Base-by-base conservation (phyloP, 2,113 vertebrate species). In the Lophochroa leadbeateri region DNA sequence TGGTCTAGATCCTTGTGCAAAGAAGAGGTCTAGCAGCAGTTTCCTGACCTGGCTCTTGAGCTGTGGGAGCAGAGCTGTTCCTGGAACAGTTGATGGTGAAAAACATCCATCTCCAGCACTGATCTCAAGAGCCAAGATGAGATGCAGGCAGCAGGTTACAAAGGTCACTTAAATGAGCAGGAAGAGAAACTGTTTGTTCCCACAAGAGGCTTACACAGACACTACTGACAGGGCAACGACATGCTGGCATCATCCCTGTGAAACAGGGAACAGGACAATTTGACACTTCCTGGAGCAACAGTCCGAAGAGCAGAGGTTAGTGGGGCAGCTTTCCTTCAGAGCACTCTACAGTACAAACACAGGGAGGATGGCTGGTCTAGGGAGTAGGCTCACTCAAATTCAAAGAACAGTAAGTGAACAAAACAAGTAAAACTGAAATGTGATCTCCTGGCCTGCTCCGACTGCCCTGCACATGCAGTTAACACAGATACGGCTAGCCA, bases 321-420 rank as follows among this genome's bases (percentile, higher is more conserved):
- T 27, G 33, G 43, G 24, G 57, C 75, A 74, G 58, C 35, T 43
- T 63, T 77, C n/a, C 82, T 86, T 63, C 72, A 31, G 80, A 60
- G 52, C 63, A 43, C 58, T 79, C 70, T 49, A 58, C 76, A 86
- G 63, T 47, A 29, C 63, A 29, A 0, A 4, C 27, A 50, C 6
- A 20, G 46, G 19, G 44, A 80, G 19, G 49, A 85, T 0, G 0
- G 44, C 3, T 20, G 55, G 20, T 15, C 6, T 0, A 81, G 31
- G 37, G 33, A 71, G 27, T 1, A 76, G 41, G 12, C 57, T 27
- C 68, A 35, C 65, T 41, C 57, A 67, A 35, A 68, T 24, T 52
- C 25, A 71, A 78, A 55, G 68, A 84, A 24, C 9, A 46, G 7
- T 5, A 74, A 77, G 27, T 16, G 5, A 7, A 72, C 7, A 71